phyloP scores from a whole-genome alignment of 2,888 invertebrate species.

The Drosophila birchii region DNA sequence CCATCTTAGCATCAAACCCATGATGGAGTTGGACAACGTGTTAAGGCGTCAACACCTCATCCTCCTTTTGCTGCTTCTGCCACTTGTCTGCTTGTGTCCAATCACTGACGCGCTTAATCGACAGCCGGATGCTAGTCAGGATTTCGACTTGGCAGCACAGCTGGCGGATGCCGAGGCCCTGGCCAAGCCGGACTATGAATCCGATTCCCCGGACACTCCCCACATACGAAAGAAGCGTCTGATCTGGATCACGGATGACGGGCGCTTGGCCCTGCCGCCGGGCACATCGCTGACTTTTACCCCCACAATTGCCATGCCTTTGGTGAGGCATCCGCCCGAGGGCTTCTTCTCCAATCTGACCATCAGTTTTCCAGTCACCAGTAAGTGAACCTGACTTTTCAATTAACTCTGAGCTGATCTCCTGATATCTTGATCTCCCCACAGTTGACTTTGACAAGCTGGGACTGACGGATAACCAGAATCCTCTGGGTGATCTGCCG shows the following conservation, averaged over 20 bases:
- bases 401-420: constrained; percentile 17
- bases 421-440: background rate
- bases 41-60: constrained; percentile 20
- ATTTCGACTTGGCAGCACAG: constrained; percentile 52
- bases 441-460: constrained; percentile 94
- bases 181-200: constrained; percentile 20
- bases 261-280: constrained; percentile 92
- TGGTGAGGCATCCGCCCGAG: constrained; percentile 93
- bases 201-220: constrained; percentile 71
- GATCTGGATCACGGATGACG: constrained; percentile 94
- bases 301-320: constrained; percentile 92
- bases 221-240: constrained; percentile 93
- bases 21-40: constrained; percentile 29
- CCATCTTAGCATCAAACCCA: constrained; percentile 21
- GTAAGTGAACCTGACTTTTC: constrained; percentile 86
- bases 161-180: constrained; percentile 60
- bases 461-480: constrained; percentile 94
- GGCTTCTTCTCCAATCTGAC: constrained; percentile 94
- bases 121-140: constrained; percentile 37
- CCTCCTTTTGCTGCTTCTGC: constrained; percentile 33
- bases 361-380: constrained; percentile 93
- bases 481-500: constrained; percentile 92
- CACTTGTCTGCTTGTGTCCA: constrained; percentile 47
- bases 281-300: constrained; percentile 92
- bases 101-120: constrained; percentile 13